These are phyloP conservation scores for Echinops telfairi DNA, from an alignment of 2,113 vertebrate genomes.

Conservation along the genomic window DNA sequence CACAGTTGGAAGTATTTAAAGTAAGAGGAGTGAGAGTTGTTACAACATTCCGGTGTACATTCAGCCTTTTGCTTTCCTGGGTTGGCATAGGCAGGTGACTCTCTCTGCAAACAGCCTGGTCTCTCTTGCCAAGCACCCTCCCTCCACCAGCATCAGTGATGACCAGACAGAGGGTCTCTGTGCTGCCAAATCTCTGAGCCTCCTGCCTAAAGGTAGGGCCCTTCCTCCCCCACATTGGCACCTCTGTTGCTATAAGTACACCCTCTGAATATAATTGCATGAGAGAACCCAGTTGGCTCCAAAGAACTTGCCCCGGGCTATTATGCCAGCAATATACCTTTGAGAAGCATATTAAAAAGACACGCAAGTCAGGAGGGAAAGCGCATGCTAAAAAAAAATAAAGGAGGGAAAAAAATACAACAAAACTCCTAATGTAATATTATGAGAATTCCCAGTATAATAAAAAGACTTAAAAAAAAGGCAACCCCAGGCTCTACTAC, in stretches of 20 bases:
- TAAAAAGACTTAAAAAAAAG: constrained; percentile 86
- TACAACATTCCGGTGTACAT: background rate
- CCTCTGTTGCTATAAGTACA: constrained; percentile 84
- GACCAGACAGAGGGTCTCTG: background rate
- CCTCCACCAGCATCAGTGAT: background rate
- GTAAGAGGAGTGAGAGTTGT: background rate
- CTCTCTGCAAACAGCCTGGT: background rate
- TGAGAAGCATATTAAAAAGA: constrained; percentile 87
- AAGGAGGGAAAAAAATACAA: constrained; percentile 56
- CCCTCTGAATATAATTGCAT: constrained; percentile 84
- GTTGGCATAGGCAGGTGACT: fast-evolving
- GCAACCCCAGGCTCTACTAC: constrained; percentile 80
- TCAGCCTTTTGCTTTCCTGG: too few species aligned
- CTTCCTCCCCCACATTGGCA: constrained; percentile 73
- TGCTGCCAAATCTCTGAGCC: background rate
- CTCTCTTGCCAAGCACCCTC: fast-evolving
- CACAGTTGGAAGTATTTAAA: background rate
- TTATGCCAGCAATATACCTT: constrained; percentile 87
- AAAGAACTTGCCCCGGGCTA: constrained; percentile 86
- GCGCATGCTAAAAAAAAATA: constrained; percentile 71
- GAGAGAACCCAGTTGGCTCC: constrained; percentile 83
- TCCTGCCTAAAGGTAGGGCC: background rate
- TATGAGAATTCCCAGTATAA: constrained; percentile 87
- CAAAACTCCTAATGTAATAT: constrained; percentile 81
- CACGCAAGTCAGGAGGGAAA: constrained; percentile 84